phyloP scores from a whole-genome alignment of 1,140 invertebrate species.

The Platorchestia sp. region DNA sequence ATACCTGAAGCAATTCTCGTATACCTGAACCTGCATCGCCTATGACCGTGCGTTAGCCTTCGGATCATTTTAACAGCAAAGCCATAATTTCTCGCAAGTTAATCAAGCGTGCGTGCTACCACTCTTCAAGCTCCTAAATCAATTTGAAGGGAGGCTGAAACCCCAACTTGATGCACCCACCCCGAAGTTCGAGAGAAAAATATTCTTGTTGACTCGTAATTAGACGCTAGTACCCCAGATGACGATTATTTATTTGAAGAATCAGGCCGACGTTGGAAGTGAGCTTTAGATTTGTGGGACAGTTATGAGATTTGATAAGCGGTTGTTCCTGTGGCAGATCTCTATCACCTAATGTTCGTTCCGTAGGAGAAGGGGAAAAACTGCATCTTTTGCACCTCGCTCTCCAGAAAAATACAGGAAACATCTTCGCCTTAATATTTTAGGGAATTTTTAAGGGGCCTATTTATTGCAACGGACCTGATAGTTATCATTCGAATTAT shows the following conservation, averaged over 20 bases:
- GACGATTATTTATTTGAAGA: slow-evolving; percentile 12
- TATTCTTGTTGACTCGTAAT: slow-evolving; percentile 30
- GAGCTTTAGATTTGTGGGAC: slow-evolving; percentile 39
- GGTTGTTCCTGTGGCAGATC: slow-evolving; percentile 18
- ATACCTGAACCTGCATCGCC: too few relatives aligned
- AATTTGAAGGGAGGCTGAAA: background rate
- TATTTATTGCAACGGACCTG: background rate
- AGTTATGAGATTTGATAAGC: slow-evolving; percentile 37
- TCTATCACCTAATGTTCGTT: background rate
- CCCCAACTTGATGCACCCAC: background rate
- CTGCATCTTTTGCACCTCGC: background rate
- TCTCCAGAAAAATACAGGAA: background rate
- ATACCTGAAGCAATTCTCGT: background rate
- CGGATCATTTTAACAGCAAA: background rate
- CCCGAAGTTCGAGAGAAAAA: background rate
- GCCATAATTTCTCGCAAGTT: background rate
- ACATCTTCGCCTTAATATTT: background rate
- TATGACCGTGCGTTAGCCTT: background rate
- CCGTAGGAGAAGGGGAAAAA: background rate
- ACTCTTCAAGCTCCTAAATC: background rate
- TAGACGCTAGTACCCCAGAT: background rate
- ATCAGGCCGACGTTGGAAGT: background rate
- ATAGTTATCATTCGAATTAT: background rate
- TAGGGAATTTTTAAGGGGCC: background rate
- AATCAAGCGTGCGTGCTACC: background rate